Evolutionary conservation across 2,113 vertebrate genomes (phyloP), one percentile per base, ranked within the genome.

Genomic region (Pimephales promelas): DNA sequence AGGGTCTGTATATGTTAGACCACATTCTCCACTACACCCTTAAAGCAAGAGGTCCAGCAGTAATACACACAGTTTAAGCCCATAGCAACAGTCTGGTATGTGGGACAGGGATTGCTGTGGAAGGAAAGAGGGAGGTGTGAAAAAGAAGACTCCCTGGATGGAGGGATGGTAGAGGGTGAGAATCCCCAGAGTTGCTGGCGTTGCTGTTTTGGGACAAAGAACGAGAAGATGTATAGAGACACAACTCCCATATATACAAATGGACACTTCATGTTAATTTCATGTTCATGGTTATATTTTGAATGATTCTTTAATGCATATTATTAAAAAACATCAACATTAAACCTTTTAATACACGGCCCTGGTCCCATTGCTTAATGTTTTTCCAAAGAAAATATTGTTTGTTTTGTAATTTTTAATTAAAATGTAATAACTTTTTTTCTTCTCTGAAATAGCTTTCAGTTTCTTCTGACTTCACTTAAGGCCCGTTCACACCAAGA

Each of bases 11-110:
- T 20, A n/a, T n/a, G n/a, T n/a, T n/a, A n/a, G 45, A 24, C 45
- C 45, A 52, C 26, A 74, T 52, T 74, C 16, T 74, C 24, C 8
- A 28, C 13, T 49, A 26, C 24, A 16, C 16, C 8, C 45, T 74
- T 49, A 74, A 47, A 74, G 45, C 28, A 73, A 73, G 8, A 52
- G 8, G 71, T 26, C 49, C 71, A 74, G 24, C 71, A 22, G 7
- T 22, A 34, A 70, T 34, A 40, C 64, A 40, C 64, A 40, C 66
- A 74, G 13, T 71, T 71, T 71, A 74, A 52, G 24, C 45, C 24
- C 45, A 26, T 74, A 74, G 45, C 71, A 74, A 52, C 71, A 52
- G 71, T 74, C 71, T 74, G 71, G 24, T 74, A 74, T 74, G 45
- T 52, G 45, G 71, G 71, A 52, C 71, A 74, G 24, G 24, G 43